phyloP scores from a whole-genome alignment of 2,888 invertebrate genomes.

The Hoplodrina ambigua region DNA sequence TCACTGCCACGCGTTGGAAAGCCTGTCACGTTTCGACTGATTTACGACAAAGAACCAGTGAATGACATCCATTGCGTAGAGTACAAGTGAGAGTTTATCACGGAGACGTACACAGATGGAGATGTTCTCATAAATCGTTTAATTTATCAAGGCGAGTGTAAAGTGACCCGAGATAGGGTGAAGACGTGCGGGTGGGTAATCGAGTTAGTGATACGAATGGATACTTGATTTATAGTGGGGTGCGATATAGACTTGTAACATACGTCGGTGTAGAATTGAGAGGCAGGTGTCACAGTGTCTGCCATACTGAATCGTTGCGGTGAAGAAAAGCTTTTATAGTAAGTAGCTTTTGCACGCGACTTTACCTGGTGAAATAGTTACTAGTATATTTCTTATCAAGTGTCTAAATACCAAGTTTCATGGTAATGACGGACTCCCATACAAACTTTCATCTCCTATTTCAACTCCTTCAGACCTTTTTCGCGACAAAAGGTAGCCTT shows the following conservation, averaged over 20 bases:
- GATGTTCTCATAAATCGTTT: conserved; percentile 53
- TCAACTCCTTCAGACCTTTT: no score
- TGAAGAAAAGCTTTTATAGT: not conserved
- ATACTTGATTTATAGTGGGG: conserved; percentile 46
- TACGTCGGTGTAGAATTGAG: conserved; percentile 6
- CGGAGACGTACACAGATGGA: conserved; percentile 14
- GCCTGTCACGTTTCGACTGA: conserved; percentile 40
- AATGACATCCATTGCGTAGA: conserved; percentile 32
- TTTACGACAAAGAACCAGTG: conserved; percentile 45
- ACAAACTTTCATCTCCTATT: no score
- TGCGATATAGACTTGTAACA: conserved; percentile 5
- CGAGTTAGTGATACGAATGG: conserved; percentile 50
- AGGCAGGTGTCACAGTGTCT: not conserved
- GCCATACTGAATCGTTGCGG: conserved; percentile 9
- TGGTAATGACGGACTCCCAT: no score
- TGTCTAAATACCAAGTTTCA: no score
- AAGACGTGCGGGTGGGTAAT: conserved; percentile 51
- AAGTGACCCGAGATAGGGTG: conserved; percentile 52
- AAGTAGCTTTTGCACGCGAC: no score
- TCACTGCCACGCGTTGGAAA: conserved; percentile 20
- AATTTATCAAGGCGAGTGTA: conserved; percentile 55
- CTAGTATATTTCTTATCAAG: no score
- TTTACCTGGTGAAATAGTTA: no score
- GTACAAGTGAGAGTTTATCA: conserved; percentile 49
- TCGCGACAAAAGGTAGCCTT: no score